phyloP scores from a whole-genome alignment of 2,113 vertebrate genomes.

The Aphelocoma coerulescens region DNA sequence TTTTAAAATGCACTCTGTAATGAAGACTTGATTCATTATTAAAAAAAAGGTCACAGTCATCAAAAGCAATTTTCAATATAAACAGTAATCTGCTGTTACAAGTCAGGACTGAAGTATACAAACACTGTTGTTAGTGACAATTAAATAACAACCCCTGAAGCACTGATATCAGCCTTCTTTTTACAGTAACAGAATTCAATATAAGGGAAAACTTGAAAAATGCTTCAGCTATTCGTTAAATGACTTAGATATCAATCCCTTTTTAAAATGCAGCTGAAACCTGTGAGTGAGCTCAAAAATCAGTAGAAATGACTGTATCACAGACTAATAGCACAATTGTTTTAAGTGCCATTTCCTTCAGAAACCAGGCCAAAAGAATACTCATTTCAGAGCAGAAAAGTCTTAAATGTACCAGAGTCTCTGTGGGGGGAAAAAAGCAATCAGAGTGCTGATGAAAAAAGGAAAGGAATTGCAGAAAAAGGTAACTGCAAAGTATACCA shows the following conservation, averaged over 20 bases:
- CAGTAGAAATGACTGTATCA: background rate
- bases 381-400: background rate
- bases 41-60: background rate
- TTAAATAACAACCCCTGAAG: background rate
- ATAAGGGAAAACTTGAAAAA: background rate
- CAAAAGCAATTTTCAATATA: background rate
- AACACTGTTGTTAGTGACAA: background rate
- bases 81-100: background rate
- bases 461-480: background rate
- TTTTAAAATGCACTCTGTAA: background rate
- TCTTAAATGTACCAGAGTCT: background rate
- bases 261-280: background rate
- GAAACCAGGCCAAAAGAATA: background rate
- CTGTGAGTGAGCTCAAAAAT: background rate
- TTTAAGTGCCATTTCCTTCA: background rate
- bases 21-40: background rate
- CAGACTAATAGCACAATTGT: background rate
- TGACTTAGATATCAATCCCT: background rate
- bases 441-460: background rate
- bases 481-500: background rate
- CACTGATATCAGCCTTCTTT: background rate
- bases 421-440: background rate
- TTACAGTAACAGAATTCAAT: background rate
- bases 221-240: background rate
- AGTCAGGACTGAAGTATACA: background rate